phyloP scores from a whole-genome alignment of 2,888 invertebrate genomes.

The Tortricodes alternella region DNA sequence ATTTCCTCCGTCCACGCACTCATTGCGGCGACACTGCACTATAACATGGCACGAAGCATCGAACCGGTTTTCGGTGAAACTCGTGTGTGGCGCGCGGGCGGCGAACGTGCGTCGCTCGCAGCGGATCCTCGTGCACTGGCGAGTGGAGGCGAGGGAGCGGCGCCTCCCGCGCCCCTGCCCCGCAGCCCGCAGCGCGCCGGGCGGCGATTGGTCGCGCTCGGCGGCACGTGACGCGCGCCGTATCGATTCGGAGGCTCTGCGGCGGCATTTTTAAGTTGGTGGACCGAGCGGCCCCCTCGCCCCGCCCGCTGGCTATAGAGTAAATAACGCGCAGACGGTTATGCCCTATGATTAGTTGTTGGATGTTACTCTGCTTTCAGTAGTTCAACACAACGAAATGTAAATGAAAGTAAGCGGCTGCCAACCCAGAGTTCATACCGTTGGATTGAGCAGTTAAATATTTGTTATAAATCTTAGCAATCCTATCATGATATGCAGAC shows the following conservation, averaged over 20 bases:
- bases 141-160: conserved; percentile 48
- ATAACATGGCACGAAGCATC: conserved; percentile 70
- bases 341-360: not conserved
- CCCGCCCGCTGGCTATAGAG: conserved; percentile 65
- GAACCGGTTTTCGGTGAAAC: conserved; percentile 73
- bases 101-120: conserved; percentile 53
- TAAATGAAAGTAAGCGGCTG: too few species aligned
- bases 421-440: too few species aligned
- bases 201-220: conserved; percentile 76
- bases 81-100: conserved; percentile 47
- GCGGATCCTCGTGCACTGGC: conserved; percentile 70
- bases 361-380: too few species aligned
- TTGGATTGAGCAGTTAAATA: too few species aligned
- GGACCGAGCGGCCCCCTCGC: conserved; percentile 76
- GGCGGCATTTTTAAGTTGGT: conserved; percentile 92
- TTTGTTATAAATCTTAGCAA: too few species aligned
- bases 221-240: conserved; percentile 86
- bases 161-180: conserved; percentile 47
- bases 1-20: conserved; percentile 80
- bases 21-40: conserved; percentile 68
- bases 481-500: too few species aligned
- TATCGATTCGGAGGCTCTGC: conserved; percentile 91
- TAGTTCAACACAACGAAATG: too few species aligned
- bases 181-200: conserved; percentile 63
- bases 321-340: conserved; percentile 37